phyloP scores from a whole-genome alignment of 2,888 invertebrate genomes.

The Ferrisia virgata region DNA sequence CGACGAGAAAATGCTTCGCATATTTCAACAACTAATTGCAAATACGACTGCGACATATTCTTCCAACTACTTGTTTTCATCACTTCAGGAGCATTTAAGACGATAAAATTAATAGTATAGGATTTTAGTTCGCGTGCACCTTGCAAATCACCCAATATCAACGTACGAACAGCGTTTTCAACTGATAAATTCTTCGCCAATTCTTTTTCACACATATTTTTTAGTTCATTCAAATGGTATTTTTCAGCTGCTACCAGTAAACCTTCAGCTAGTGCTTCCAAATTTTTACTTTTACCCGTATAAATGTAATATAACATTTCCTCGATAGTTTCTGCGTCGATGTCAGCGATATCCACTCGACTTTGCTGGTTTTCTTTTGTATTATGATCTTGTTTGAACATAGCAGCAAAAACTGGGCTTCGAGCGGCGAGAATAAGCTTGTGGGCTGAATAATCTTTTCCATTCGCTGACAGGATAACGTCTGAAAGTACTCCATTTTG shows the following conservation, averaged over 20 bases:
- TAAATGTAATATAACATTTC: background rate
- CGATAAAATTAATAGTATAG: background rate
- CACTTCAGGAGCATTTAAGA: background rate
- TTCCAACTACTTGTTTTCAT: background rate
- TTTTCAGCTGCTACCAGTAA: background rate
- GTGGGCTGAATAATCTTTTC: no score
- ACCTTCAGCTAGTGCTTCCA: background rate
- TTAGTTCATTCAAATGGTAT: background rate
- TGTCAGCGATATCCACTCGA: no score
- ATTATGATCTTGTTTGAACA: no score
- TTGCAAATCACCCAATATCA: background rate
- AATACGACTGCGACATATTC: background rate
- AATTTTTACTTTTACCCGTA: background rate
- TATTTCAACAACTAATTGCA: background rate
- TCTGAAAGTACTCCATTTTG: no score
- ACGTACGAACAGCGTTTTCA: background rate
- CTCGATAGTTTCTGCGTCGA: background rate
- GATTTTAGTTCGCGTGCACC: background rate
- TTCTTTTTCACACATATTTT: background rate
- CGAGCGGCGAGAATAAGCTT: no score
- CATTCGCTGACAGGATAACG: no score
- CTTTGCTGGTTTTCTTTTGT: no score
- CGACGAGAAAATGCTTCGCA: background rate
- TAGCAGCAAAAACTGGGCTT: no score
- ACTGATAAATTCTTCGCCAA: background rate